Evolutionary conservation across 2,888 invertebrate species (phyloP).

Genomic region (Cephalotes varians): DNA sequence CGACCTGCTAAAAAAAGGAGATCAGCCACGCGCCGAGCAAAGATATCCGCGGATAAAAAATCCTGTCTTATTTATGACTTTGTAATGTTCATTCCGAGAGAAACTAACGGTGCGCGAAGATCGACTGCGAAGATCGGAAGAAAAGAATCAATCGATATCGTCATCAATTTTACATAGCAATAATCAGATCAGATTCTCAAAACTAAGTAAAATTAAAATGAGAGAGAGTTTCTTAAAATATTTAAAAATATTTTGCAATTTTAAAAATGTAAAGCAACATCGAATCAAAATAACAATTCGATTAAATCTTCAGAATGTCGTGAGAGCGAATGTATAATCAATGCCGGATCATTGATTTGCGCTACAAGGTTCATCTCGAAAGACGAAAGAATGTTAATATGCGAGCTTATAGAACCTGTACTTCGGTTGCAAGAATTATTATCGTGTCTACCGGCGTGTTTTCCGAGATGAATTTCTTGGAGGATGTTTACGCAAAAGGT

Average conservation of each 20-base stretch:
- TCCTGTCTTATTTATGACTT: conserved; percentile 48
- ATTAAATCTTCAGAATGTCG: background rate
- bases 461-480: conserved; percentile 48
- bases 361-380: background rate
- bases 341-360: background rate
- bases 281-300: background rate
- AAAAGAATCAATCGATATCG: background rate
- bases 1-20: conserved; percentile 63
- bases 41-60: conserved; percentile 19
- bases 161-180: background rate
- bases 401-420: conserved; percentile 40
- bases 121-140: background rate
- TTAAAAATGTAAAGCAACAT: background rate
- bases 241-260: background rate
- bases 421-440: conserved; percentile 43
- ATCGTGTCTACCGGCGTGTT: conserved; percentile 39
- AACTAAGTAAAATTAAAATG: background rate
- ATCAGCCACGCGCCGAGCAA: conserved; percentile 58
- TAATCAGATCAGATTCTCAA: background rate
- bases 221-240: background rate
- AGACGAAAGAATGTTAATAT: conserved; percentile 24
- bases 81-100: conserved; percentile 5
- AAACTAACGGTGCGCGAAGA: conserved; percentile 13
- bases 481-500: conserved; percentile 49
- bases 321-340: background rate